A percentile compares a stretch with the other conserved stretches of the same genome.
These are phyloP conservation scores for Eretmodus cyanostictus DNA, from an alignment of 2,113 vertebrate species.

Conservation along the genomic window DNA sequence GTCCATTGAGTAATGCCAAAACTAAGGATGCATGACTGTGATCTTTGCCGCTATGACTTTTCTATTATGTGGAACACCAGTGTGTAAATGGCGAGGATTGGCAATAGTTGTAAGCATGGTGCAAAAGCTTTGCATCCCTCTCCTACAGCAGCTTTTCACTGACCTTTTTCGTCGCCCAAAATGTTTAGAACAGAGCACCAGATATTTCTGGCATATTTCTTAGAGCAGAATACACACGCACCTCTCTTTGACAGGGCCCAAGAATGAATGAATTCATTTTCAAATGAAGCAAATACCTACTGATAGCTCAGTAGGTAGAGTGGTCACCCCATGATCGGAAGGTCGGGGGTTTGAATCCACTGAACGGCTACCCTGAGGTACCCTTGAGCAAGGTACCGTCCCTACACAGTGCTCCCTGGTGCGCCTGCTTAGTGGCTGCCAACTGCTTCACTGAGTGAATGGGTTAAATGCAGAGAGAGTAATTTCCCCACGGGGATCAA, in stretches of 20 bases:
- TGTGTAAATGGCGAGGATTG: not conserved
- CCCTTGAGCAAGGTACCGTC: not conserved
- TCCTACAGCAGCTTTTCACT: not conserved
- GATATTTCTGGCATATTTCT: not conserved
- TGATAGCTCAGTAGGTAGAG: not conserved
- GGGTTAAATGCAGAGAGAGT: not conserved
- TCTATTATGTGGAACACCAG: not conserved
- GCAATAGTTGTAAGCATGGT: not conserved
- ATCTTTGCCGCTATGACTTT: not conserved
- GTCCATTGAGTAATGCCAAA: not conserved
- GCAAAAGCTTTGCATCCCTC: not conserved
- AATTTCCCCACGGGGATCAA: not conserved
- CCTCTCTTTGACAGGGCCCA: not conserved
- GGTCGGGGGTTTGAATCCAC: not conserved
- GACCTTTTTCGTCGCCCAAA: accelerated
- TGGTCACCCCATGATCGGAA: not conserved
- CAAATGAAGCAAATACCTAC: not conserved
- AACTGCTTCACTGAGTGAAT: not conserved
- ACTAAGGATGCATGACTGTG: not conserved
- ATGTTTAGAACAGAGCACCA: not conserved
- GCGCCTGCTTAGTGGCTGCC: not conserved
- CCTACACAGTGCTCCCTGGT: not conserved
- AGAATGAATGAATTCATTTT: not conserved
- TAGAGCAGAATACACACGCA: not conserved
- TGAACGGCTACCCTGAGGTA: not conserved